Evolutionary conservation across 2,888 invertebrate genomes (phyloP).

Genomic region (Rapana venosa): DNA sequence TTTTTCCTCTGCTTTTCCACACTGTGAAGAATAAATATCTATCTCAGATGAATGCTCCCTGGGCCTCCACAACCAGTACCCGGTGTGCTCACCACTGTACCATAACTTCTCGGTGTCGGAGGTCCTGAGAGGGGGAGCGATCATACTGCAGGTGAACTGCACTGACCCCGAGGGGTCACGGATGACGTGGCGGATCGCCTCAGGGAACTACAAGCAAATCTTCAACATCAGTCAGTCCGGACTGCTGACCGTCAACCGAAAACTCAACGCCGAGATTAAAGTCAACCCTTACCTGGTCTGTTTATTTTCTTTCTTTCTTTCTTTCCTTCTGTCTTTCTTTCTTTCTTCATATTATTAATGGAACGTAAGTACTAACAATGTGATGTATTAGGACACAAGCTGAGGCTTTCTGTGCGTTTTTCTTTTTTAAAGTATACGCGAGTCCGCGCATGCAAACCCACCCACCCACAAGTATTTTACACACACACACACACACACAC

Average conservation of each 20-base stretch:
- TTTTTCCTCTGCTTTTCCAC: not conserved
- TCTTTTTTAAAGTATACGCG: not conserved
- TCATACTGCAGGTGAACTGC: constrained; percentile 32
- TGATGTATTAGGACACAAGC: not conserved
- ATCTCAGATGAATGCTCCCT: not conserved
- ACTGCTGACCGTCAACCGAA: not conserved
- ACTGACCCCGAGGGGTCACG: constrained; percentile 57
- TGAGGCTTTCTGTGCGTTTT: not conserved
- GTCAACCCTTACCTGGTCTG: constrained; percentile 17
- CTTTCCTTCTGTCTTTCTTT: not conserved
- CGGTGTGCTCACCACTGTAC: constrained; percentile 18
- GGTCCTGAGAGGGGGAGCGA: not conserved
- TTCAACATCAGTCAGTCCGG: constrained; percentile 55
- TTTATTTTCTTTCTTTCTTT: not conserved
- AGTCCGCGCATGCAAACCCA: not conserved
- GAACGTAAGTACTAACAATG: not conserved
- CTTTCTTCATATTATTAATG: not conserved
- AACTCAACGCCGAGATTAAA: not conserved
- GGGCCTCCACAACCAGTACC: not conserved
- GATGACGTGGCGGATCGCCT: constrained; percentile 48
- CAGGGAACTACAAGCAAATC: constrained; percentile 55
- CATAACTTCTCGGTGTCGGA: constrained; percentile 27
- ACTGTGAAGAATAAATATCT: no score
- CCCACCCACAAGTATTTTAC: not conserved
- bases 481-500: not conserved